phyloP scores from a whole-genome alignment of 1,140 invertebrate genomes.

The Triops longicaudatus region DNA sequence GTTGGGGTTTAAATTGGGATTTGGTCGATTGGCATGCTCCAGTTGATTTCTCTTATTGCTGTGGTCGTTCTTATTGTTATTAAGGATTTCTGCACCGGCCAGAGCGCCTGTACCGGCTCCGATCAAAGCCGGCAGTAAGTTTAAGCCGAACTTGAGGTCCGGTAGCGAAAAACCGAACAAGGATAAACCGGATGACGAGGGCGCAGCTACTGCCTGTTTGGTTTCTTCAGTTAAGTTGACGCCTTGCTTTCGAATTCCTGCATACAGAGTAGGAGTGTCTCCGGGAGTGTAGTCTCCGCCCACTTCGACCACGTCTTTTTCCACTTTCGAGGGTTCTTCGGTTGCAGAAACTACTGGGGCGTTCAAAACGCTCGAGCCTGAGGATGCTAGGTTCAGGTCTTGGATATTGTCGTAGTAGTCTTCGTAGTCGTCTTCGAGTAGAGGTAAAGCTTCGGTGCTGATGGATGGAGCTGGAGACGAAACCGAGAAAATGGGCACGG shows the following conservation, averaged over 20 bases:
- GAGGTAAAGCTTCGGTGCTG: background rate
- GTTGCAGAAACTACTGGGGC: background rate
- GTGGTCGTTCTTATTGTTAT: background rate
- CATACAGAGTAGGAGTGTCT: constrained; percentile 57
- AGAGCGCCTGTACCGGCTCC: constrained; percentile 17
- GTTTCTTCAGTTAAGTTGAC: constrained; percentile 27
- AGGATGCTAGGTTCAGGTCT: background rate
- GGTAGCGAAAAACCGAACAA: constrained; percentile 68
- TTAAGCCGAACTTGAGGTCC: constrained; percentile 54
- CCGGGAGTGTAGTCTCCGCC: constrained; percentile 42
- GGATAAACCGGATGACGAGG: constrained; percentile 53
- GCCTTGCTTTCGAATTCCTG: constrained; percentile 41
- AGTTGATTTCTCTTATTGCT: background rate
- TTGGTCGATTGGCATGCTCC: background rate
- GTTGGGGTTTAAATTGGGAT: background rate
- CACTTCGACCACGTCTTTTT: background rate
- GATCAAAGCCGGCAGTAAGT: constrained; percentile 39
- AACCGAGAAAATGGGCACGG: background rate
- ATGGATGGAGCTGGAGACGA: background rate
- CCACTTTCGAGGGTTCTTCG: background rate
- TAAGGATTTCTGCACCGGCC: background rate
- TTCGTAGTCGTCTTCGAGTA: constrained; percentile 4
- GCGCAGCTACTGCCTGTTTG: constrained; percentile 29
- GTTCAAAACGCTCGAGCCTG: background rate
- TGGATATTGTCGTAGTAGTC: background rate